A percentile compares a stretch with the other conserved stretches of the same genome.
Evolutionary conservation across 2,888 invertebrate genomes (phyloP).

Genomic region (Anagyrus pseudococci): DNA sequence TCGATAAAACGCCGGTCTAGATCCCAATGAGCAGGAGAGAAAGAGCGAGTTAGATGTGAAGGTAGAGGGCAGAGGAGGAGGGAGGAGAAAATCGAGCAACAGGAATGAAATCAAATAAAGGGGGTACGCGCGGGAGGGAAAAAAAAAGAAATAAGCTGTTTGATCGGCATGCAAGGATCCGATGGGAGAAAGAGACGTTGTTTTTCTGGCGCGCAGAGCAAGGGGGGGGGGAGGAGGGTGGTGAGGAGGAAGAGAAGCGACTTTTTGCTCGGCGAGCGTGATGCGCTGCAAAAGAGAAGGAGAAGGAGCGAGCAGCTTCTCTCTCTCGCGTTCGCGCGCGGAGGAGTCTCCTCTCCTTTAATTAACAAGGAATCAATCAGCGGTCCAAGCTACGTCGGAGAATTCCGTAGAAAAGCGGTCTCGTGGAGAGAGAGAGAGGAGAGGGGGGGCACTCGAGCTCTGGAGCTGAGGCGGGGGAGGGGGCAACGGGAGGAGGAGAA

Average conservation of each 20-base stretch:
- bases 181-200: not conserved
- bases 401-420: constrained; percentile 44
- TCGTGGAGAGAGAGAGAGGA: not conserved
- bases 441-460: too few species aligned
- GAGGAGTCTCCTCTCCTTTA: constrained; percentile 46
- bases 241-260: too few species aligned
- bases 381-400: constrained; percentile 40
- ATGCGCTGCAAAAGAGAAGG: too few species aligned
- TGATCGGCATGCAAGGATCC: constrained; percentile 21
- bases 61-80: too few species aligned
- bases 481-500: not conserved
- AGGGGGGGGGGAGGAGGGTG: too few species aligned
- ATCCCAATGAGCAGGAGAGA: too few species aligned
- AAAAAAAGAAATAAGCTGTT: constrained; percentile 8
- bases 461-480: constrained; percentile 7
- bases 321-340: constrained; percentile 34
- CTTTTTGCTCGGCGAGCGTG: constrained; percentile 9
- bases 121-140: not conserved
- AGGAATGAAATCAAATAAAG: constrained; percentile 1
- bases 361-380: constrained; percentile 57
- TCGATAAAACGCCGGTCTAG: too few species aligned
- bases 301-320: too few species aligned
- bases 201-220: not conserved
- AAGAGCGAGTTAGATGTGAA: too few species aligned
- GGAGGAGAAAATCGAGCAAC: not conserved